These are phyloP conservation scores for Busseola fusca DNA, from an alignment of 2,888 invertebrate genomes.

Conservation along the genomic window DNA sequence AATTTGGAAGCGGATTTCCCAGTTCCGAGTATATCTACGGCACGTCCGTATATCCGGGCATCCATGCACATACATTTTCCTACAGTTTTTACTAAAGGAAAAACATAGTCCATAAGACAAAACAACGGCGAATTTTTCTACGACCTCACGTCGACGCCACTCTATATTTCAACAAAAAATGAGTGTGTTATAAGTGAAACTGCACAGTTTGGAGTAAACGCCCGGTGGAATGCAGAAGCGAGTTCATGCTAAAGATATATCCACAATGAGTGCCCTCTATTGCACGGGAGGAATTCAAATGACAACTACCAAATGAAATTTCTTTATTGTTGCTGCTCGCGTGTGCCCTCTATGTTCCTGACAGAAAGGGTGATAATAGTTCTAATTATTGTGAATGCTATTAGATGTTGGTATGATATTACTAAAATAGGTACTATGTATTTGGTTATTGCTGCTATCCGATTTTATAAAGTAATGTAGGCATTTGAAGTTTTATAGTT, in stretches of 20 bases:
- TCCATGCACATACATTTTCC: constrained; percentile 8
- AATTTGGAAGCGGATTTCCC: constrained; percentile 29
- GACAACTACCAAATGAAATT: background rate
- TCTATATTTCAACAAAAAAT: background rate
- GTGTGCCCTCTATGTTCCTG: background rate
- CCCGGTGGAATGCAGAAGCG: constrained; percentile 21
- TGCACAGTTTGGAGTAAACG: constrained; percentile 10
- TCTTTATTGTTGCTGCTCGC: background rate
- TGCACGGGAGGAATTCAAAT: background rate
- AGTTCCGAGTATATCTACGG: constrained; percentile 14
- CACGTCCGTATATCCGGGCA: background rate
- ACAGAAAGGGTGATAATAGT: background rate
- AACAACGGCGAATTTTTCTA: background rate
- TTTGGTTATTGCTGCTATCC: background rate
- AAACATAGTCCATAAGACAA: background rate
- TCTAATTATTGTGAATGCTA: background rate
- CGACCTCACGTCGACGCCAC: background rate
- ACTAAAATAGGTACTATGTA: background rate
- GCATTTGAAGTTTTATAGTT: background rate
- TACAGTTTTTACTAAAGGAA: background rate
- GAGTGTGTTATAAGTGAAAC: constrained; percentile 1
- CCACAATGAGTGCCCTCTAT: constrained; percentile 20
- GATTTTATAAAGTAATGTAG: background rate
- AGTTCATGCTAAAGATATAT: constrained; percentile 15
- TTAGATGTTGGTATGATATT: background rate